Percentiles rank a stretch among this genome's conserved stretches.
Evolutionary conservation across 2,113 vertebrate species (phyloP).

Genomic region (Rhadina sibilatrix): DNA sequence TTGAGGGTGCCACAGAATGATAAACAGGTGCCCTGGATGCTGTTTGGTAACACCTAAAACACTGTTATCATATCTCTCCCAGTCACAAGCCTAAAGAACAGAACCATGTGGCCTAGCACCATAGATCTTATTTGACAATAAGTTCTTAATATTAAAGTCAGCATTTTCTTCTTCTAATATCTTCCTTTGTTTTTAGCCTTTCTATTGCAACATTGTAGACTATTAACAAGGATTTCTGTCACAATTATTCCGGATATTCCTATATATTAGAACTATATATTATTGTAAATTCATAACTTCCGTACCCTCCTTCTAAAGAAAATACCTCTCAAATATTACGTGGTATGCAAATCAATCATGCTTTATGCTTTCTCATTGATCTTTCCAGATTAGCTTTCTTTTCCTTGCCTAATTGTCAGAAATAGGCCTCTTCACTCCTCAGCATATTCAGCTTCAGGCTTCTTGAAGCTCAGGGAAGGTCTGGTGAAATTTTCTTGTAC

Average conservation of each 20-base stretch:
- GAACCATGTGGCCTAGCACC: accelerated
- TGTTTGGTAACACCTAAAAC: background rate
- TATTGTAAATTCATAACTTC: background rate
- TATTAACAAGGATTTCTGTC: background rate
- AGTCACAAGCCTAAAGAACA: background rate
- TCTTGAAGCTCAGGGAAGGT: background rate
- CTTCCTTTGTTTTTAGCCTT: background rate
- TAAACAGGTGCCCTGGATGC: background rate
- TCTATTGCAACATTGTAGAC: background rate
- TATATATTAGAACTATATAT: background rate
- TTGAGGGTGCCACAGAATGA: background rate
- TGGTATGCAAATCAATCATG: background rate
- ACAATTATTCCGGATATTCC: background rate
- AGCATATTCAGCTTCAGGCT: background rate
- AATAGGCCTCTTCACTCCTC: background rate
- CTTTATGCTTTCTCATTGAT: background rate
- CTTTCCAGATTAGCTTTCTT: background rate
- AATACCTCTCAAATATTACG: background rate
- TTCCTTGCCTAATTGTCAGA: background rate
- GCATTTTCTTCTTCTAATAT: background rate
- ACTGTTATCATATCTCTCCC: background rate
- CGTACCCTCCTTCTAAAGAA: accelerated
- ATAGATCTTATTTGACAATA: background rate
- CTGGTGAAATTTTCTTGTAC: background rate
- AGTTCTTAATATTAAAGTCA: background rate